Evolutionary conservation across 2,113 vertebrate species (phyloP).

Genomic region (Sinocyclocheilus anshuiensis): DNA sequence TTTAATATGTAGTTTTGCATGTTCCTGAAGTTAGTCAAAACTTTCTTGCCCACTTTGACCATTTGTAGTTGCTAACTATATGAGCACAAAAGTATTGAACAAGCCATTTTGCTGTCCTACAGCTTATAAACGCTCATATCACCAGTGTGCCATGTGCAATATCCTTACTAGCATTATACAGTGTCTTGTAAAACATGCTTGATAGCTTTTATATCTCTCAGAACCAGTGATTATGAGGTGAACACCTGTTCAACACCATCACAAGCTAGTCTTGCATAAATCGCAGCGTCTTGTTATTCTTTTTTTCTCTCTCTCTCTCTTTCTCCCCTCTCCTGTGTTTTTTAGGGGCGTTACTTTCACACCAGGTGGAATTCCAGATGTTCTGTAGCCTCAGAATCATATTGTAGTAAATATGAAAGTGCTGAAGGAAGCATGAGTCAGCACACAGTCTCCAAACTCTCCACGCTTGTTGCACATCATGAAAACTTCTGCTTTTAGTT

Average conservation of each 20-base stretch:
- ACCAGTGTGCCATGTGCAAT: background rate
- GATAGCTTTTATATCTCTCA: background rate
- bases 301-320: background rate
- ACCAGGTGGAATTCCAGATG: constrained; percentile 48
- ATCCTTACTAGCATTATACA: background rate
- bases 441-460: constrained; percentile 26
- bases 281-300: background rate
- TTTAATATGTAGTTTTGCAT: background rate
- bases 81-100: background rate
- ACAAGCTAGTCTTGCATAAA: background rate
- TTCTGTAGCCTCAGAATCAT: constrained; percentile 19
- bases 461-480: constrained; percentile 45
- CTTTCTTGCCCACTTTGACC: background rate
- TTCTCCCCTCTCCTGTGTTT: background rate
- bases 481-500: constrained; percentile 25
- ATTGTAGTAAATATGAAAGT: constrained; percentile 38
- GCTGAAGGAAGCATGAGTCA: constrained; percentile 48
- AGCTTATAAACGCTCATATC: background rate
- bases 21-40: background rate
- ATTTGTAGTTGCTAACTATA: background rate
- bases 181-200: constrained; percentile 13
- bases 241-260: constrained; percentile 14
- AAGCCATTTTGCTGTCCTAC: background rate
- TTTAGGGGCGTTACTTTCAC: constrained; percentile 10
- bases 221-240: constrained; percentile 7